These are phyloP conservation scores for Probosciger aterrimus DNA, from an alignment of 2,113 vertebrate genomes.

Conservation along the genomic window DNA sequence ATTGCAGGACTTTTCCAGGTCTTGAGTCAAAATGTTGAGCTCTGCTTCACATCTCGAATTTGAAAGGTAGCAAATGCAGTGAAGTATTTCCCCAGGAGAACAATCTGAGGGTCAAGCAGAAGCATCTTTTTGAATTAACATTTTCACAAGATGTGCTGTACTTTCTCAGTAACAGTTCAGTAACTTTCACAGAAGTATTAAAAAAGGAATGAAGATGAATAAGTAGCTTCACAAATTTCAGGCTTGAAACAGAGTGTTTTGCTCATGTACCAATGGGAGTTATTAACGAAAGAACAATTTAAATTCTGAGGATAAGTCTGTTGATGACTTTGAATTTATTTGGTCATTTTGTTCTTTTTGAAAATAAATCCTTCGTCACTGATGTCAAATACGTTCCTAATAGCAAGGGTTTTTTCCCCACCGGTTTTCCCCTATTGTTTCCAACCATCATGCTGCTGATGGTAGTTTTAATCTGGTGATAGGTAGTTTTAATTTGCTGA, in stretches of 20 bases:
- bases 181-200: neutral
- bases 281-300: neutral
- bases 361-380: neutral
- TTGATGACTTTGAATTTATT: neutral
- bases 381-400: neutral
- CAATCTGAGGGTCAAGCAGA: neutral
- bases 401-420: neutral
- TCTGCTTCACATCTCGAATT: neutral
- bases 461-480: neutral
- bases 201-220: neutral
- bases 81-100: neutral
- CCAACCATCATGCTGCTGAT: neutral
- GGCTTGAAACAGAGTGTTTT: neutral
- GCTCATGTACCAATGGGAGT: neutral
- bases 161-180: neutral
- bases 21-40: neutral
- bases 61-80: neutral
- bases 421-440: neutral
- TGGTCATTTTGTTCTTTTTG: neutral
- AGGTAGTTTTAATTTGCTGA: neutral
- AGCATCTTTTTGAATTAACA: neutral
- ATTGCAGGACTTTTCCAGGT: neutral
- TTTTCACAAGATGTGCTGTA: neutral
- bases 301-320: neutral
- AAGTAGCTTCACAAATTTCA: neutral